Evolutionary conservation across 2,888 invertebrate species (phyloP).

Genomic region (Isoperla grammatica): DNA sequence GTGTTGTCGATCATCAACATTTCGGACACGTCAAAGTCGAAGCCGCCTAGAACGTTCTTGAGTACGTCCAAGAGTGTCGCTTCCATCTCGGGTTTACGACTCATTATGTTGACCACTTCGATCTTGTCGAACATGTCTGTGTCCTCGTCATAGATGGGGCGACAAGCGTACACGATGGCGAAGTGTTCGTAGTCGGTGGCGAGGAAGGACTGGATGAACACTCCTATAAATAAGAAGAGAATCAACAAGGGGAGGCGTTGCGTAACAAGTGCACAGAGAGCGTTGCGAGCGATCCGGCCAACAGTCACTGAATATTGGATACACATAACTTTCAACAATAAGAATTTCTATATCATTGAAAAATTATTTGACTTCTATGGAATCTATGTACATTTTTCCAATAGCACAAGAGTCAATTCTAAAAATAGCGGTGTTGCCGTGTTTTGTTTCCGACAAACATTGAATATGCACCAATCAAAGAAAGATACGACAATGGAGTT

Average conservation of each 20-base stretch:
- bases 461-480: no score
- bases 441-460: no score
- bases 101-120: not conserved
- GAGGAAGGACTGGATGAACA: not conserved
- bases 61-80: not conserved
- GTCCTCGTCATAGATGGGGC: not conserved
- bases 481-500: no score
- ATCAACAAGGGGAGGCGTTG: not conserved
- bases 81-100: not conserved
- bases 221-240: not conserved
- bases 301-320: no score
- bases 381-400: not conserved
- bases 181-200: slow-evolving; percentile 6
- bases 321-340: no score
- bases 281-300: no score
- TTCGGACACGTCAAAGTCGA: not conserved
- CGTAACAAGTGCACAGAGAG: no score
- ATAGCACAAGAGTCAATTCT: no score
- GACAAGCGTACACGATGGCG: slow-evolving; percentile 7
- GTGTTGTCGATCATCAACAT: no score
- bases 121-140: not conserved
- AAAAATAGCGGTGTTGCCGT: no score
- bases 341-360: no score
- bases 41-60: not conserved
- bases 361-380: no score